phyloP scores from a whole-genome alignment of 2,888 invertebrate species.

The Leuctra nigra region DNA sequence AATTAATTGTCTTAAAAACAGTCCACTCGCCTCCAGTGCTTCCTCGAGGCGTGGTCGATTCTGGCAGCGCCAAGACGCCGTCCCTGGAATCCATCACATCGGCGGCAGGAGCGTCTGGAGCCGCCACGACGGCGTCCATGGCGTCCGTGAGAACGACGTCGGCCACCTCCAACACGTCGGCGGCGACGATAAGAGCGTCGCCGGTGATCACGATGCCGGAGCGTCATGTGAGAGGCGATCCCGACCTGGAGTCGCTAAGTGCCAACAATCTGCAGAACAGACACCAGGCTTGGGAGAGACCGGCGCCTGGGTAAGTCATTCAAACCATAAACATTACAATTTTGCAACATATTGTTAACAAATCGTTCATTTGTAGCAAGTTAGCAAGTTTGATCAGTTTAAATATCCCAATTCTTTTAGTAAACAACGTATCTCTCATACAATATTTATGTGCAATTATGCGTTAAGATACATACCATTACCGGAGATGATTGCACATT shows the following conservation, averaged over 20 bases:
- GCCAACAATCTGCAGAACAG: conserved; percentile 46
- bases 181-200: conserved; percentile 20
- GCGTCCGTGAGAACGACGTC: conserved; percentile 19
- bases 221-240: conserved; percentile 42
- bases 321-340: neutral
- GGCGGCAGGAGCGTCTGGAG: conserved; percentile 12
- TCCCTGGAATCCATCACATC: conserved; percentile 22
- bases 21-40: too few relatives aligned
- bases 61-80: neutral
- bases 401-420: too few relatives aligned
- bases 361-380: too few relatives aligned
- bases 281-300: conserved; percentile 24
- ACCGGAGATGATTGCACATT: too few relatives aligned
- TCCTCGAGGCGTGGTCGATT: neutral
- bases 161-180: conserved; percentile 12
- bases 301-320: conserved; percentile 19
- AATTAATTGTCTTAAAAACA: neutral
- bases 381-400: too few relatives aligned
- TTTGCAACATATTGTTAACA: neutral
- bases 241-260: conserved; percentile 54
- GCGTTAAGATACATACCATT: too few relatives aligned
- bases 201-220: conserved; percentile 39
- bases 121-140: conserved; percentile 17
- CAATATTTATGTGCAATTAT: too few relatives aligned
- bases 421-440: too few relatives aligned